Conservation (phyloP, 1,140 invertebrate genomes). For the Atopsyche davidsoni region DNA sequence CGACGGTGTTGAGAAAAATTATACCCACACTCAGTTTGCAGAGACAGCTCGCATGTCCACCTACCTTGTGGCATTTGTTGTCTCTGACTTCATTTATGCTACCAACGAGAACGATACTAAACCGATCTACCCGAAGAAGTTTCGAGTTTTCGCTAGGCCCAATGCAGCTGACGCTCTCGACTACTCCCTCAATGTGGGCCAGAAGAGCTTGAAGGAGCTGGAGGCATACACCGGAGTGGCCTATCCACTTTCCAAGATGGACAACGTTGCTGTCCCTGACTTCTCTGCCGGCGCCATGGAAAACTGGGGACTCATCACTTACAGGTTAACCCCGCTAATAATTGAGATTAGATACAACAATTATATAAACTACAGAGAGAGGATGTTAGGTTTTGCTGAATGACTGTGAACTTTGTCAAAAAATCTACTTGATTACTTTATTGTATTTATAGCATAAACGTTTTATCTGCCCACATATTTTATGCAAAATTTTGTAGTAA, state of each 20-base stretch:
- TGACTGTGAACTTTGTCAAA: too few relatives aligned
- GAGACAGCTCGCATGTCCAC: conserved; percentile 73
- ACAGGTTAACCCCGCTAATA: conserved; percentile 50
- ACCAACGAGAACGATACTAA: conserved; percentile 34
- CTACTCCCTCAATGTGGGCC: conserved; percentile 61
- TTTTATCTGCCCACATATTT: too few relatives aligned
- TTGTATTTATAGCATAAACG: too few relatives aligned
- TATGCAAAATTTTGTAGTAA: too few relatives aligned
- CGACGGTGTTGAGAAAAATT: conserved; percentile 54
- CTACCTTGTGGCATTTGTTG: conserved; percentile 70
- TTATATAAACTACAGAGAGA: too few relatives aligned
- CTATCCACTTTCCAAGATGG: conserved; percentile 51
- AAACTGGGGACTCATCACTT: conserved; percentile 79
- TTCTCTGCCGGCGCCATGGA: conserved; percentile 79
- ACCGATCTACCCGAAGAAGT: conserved; percentile 37
- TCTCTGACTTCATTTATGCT: conserved; percentile 66
- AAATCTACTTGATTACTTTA: too few relatives aligned
- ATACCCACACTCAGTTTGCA: conserved; percentile 43
- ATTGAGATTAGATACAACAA: too few relatives aligned
- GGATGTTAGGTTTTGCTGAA: too few relatives aligned
- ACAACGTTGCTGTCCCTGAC: conserved; percentile 70
- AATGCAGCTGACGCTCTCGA: conserved; percentile 57
- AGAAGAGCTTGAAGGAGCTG: conserved; percentile 48
- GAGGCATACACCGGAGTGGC: conserved; percentile 46
- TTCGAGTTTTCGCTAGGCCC: conserved; percentile 58